These are phyloP conservation scores for Dendrocincla fuliginosa DNA, from an alignment of 2,797 vertebrate genomes.

Conservation along the genomic window DNA sequence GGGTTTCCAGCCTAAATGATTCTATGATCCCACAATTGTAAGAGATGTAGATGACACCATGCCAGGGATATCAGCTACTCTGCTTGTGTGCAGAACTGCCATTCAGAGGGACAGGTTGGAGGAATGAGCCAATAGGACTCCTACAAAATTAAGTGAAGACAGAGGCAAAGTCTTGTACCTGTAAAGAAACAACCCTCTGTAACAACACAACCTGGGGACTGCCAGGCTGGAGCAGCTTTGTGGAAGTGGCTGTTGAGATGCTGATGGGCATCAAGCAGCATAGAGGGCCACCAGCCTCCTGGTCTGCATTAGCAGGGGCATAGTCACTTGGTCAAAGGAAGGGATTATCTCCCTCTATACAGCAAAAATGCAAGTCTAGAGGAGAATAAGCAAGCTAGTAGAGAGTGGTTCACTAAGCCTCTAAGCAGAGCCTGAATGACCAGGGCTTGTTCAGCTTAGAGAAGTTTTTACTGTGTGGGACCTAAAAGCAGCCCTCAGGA, in stretches of 20 bases:
- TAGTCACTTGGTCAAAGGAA: neutral
- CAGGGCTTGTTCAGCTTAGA: neutral
- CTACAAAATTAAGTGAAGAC: neutral
- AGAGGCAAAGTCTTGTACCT: neutral
- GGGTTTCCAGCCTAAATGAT: neutral
- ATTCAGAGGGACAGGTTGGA: neutral
- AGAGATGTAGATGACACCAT: neutral
- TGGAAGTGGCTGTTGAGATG: neutral
- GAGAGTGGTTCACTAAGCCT: neutral
- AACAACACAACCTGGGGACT: rapidly evolving
- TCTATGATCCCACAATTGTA: neutral
- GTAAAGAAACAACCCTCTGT: neutral
- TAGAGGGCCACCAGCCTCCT: neutral
- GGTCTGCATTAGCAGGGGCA: neutral
- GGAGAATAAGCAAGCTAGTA: neutral
- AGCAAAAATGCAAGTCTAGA: neutral
- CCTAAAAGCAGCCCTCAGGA: neutral
- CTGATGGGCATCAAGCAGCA: neutral
- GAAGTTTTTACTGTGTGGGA: neutral
- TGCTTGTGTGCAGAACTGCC: neutral
- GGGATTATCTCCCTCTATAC: neutral
- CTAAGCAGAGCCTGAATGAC: neutral
- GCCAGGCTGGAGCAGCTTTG: neutral
- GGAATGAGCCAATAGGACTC: neutral
- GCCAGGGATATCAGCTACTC: neutral